Conservation (phyloP, 2,797 vertebrate species). For the Gallinago stenura region DNA sequence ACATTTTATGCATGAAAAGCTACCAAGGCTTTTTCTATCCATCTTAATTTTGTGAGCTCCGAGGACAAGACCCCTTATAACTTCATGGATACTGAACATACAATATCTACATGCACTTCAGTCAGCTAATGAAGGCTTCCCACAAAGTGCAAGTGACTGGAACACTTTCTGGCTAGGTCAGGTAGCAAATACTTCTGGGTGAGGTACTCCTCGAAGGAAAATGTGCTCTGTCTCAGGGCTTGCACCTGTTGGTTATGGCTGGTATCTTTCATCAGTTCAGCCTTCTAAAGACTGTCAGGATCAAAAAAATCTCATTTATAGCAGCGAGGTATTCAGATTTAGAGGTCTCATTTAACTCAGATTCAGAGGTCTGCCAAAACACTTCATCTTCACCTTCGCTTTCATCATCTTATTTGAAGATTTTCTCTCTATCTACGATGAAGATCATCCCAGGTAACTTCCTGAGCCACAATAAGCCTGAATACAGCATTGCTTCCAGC, state of each 20-base stretch:
- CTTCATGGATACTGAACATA: neutral
- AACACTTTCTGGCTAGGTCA: neutral
- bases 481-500: neutral
- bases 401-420: neutral
- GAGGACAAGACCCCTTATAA: neutral
- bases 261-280: neutral
- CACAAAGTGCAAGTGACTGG: neutral
- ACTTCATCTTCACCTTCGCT: neutral
- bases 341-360: neutral
- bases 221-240: neutral
- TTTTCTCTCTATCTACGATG: neutral
- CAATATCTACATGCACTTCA: neutral
- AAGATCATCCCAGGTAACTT: neutral
- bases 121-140: neutral
- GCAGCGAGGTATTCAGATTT: neutral
- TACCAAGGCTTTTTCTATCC: neutral
- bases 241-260: neutral
- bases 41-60: constrained; percentile 5
- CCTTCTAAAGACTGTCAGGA: neutral
- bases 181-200: neutral
- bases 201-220: neutral
- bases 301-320: neutral
- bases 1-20: constrained; percentile 23
- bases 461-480: neutral
- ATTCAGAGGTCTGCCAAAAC: neutral